phyloP scores from a whole-genome alignment of 2,888 invertebrate genomes.

The Xestia ashworthii region DNA sequence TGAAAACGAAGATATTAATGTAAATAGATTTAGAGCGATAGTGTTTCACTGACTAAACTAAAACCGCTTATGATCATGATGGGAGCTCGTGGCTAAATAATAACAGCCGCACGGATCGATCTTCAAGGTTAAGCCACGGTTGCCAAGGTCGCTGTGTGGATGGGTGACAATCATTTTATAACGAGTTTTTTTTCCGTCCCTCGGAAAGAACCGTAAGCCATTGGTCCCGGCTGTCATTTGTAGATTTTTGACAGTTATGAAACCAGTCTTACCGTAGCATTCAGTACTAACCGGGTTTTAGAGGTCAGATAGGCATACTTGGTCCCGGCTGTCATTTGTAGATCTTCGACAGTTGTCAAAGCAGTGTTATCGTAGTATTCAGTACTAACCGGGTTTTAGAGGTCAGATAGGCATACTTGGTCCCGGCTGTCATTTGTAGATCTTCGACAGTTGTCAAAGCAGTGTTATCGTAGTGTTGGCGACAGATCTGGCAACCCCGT shows the following conservation, averaged over 20 bases:
- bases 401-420: no score
- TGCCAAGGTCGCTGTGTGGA: neutral
- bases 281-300: neutral
- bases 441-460: no score
- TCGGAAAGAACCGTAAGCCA: neutral
- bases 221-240: neutral
- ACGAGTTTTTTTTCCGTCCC: neutral
- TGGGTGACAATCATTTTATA: neutral
- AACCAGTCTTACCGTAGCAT: no score
- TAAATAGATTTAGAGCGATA: constrained; percentile 41
- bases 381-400: no score
- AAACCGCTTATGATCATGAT: neutral
- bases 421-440: no score
- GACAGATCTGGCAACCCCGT: no score
- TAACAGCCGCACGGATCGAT: neutral
- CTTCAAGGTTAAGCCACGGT: neutral
- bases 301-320: neutral
- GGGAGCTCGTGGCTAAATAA: neutral
- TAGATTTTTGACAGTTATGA: neutral
- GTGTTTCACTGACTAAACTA: neutral
- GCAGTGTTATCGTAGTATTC: no score
- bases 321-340: no score
- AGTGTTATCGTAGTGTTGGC: no score
- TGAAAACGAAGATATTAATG: constrained; percentile 50
- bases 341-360: no score